Conservation (phyloP, 2,888 invertebrate genomes). For the Thumatha senex region DNA sequence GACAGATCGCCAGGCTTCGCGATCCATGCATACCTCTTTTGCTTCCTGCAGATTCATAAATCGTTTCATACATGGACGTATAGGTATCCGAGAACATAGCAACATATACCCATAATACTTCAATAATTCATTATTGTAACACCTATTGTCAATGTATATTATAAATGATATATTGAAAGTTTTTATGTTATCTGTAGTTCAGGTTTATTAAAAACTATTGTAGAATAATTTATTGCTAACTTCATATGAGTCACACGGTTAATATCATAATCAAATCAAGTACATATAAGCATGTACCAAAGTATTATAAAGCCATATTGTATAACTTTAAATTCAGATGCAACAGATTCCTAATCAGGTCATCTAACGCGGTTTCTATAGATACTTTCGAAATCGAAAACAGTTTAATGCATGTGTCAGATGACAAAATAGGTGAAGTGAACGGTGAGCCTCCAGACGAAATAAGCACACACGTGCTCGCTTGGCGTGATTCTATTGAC, state of each 20-base stretch:
- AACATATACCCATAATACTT: too few species aligned
- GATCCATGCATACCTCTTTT: too few species aligned
- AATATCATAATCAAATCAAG: constrained; percentile 32
- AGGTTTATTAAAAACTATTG: too few species aligned
- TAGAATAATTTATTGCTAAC: constrained; percentile 13
- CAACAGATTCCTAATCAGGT: constrained; percentile 49
- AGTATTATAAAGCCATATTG: constrained; percentile 24
- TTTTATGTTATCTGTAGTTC: too few species aligned
- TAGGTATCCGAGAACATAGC: too few species aligned
- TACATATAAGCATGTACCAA: constrained; percentile 14
- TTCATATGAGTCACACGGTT: constrained; percentile 28
- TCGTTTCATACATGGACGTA: too few species aligned
- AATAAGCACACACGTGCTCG: constrained; percentile 74
- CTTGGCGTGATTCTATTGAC: constrained; percentile 69
- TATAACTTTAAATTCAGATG: constrained; percentile 26
- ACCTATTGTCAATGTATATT: too few species aligned
- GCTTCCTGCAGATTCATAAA: too few species aligned
- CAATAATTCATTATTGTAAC: too few species aligned
- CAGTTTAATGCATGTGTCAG: constrained; percentile 58
- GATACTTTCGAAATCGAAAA: constrained; percentile 59
- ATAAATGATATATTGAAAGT: too few species aligned
- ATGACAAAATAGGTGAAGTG: constrained; percentile 75
- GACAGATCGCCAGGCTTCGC: too few species aligned
- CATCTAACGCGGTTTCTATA: constrained; percentile 37
- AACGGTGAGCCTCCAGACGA: constrained; percentile 74